Base-by-base conservation (phyloP, 2,888 invertebrate genomes). In the Syrphus vitripennis region DNA sequence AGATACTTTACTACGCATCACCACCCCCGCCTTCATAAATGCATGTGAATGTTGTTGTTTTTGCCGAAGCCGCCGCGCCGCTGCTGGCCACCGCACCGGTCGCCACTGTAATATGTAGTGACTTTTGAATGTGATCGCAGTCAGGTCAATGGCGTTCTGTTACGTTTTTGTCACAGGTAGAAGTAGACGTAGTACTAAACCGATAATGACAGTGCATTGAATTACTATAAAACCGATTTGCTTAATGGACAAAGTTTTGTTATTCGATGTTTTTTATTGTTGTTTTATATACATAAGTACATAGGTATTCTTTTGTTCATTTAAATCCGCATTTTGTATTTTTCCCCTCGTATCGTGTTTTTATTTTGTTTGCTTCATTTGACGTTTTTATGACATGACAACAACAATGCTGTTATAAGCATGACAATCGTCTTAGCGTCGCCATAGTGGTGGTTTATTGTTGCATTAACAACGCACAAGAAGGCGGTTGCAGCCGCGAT, bases 151-250 rank as follows among this genome's bases (percentile, higher is more conserved):
- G 77, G 65, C 82, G 72, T 69, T 74, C 63, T 26, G 29, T 67
- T 70, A 61, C 69, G 61, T 72, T 55, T 61, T 53, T 65, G 70
- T 21, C 70, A 57, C 84, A 84, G 81, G 84, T 84, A 84, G 80
- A 76, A 31, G 65, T 48, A 67, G 72, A 72, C 57, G 31, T 48
- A 48, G 59, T 31, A 67, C 53, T 74, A 40, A 53, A 37, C 65
- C 53, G 69, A 55, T 76, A 74, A 78, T 74, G 84, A 69, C 81
- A 55, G 74, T 74, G 82, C 86, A 86, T 86, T 65, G 70, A 61
- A 86, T 82, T 82, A 86, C 78, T 74, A 81, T 86, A 65, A 74
- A 78, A 78, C 70, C 69, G 61, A 86, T 86, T 82, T 86, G 82
- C 77, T 74, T 81, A 86, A 81, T 86, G 84, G 81, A 77, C 72